Evolutionary conservation across 2,113 vertebrate genomes (phyloP).

Genomic region (Oceanodroma tethys): DNA sequence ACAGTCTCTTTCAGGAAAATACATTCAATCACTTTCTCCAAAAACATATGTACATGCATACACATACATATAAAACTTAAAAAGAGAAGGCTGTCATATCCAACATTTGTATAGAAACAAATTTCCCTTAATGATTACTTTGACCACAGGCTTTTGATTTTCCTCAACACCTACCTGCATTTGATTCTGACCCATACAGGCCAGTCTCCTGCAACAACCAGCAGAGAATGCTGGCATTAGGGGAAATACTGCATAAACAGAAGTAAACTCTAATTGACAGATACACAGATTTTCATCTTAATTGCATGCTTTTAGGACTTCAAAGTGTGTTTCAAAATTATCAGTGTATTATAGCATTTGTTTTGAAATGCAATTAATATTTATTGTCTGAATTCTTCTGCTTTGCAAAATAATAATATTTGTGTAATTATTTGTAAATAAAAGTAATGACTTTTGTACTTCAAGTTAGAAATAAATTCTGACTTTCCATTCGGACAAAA

Average conservation of each 20-base stretch:
- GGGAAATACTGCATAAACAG: not conserved
- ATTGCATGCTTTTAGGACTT: not conserved
- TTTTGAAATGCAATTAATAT: not conserved
- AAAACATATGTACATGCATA: not conserved
- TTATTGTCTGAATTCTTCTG: not conserved
- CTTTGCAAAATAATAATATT: not conserved
- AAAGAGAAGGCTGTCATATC: not conserved
- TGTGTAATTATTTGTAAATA: not conserved
- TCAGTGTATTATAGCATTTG: not conserved
- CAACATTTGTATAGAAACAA: not conserved
- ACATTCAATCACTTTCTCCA: not conserved
- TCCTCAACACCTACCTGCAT: not conserved
- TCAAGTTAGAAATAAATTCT: not conserved
- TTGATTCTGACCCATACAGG: not conserved
- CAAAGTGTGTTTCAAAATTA: not conserved
- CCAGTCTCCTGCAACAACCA: not conserved
- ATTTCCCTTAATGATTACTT: not conserved
- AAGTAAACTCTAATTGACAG: not conserved
- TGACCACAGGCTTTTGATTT: not conserved
- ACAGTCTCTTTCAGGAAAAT: not conserved
- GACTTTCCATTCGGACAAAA: not conserved
- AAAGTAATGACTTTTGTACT: not conserved
- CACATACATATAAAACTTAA: not conserved
- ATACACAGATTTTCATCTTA: not conserved
- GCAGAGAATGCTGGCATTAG: not conserved